A percentile compares a stretch with the other conserved stretches of the same genome.
Evolutionary conservation across 37 sponge, comb jelly and placozoan genomes (phyloP).

Genomic region (Geodia barretti): DNA sequence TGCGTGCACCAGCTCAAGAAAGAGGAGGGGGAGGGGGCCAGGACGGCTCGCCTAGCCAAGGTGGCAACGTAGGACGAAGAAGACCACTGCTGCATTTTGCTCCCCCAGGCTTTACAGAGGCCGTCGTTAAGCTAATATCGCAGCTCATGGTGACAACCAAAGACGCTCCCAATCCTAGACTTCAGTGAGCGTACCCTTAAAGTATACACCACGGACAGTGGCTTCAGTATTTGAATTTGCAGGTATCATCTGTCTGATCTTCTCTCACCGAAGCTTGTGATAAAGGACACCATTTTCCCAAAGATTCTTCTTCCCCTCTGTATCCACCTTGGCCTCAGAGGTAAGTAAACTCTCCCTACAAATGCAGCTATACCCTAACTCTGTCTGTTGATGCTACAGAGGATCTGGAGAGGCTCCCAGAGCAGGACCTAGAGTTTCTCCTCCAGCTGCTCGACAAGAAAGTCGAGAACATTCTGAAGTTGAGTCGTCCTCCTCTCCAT

Average conservation of each 20-base stretch:
- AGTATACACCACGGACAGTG: not conserved
- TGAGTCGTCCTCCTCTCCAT: not conserved
- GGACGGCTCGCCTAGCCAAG: not conserved
- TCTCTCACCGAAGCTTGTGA: not conserved
- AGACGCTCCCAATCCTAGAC: not conserved
- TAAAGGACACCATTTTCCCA: constrained; percentile 5
- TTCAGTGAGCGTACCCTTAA: not conserved
- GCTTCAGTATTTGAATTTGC: not conserved
- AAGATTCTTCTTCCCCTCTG: constrained; percentile 45
- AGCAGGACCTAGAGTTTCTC: constrained; percentile 6
- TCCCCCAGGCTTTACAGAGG: constrained; percentile 18
- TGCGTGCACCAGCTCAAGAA: not conserved
- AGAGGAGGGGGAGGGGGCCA: not conserved
- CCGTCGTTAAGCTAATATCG: constrained; percentile 10
- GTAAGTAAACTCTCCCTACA: not conserved
- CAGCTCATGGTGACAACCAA: constrained; percentile 38
- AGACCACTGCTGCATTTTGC: constrained; percentile 17
- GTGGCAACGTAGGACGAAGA: not conserved
- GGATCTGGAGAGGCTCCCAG: not conserved
- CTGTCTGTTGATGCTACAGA: not conserved
- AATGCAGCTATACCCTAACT: not conserved
- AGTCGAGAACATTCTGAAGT: constrained; percentile 20
- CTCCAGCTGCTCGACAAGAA: constrained; percentile 27
- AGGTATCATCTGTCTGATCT: constrained; percentile 34
- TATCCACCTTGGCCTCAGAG: constrained; percentile 44